Conservation (phyloP, 2,113 vertebrate genomes). For the Ictalurus punctatus region DNA sequence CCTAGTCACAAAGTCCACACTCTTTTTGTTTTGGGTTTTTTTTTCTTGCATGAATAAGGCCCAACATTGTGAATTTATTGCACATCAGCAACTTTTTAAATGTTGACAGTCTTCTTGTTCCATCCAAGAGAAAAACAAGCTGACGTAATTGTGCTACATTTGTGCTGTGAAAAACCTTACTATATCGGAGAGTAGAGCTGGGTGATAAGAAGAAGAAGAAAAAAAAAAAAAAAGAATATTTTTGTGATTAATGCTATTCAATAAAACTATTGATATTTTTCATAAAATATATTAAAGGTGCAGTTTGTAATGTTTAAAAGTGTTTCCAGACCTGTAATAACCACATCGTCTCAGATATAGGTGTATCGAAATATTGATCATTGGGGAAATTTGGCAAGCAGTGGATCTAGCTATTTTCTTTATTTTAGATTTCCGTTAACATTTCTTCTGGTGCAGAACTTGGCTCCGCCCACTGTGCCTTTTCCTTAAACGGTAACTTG, state of each 20-base stretch:
- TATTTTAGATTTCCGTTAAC: not conserved
- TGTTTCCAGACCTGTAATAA: not conserved
- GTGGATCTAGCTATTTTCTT: not conserved
- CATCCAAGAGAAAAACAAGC: not conserved
- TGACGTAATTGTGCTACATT: not conserved
- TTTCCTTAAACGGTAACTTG: not conserved
- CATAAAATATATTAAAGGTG: not conserved
- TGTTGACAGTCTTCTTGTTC: not conserved
- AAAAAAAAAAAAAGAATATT: not conserved
- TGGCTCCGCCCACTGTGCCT: not conserved
- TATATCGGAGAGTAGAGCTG: not conserved
- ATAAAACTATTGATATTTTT: not conserved
- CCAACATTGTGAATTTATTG: constrained; percentile 6
- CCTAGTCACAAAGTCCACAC: not conserved
- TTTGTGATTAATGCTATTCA: not conserved
- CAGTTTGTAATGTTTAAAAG: not conserved
- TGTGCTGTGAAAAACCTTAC: constrained; percentile 3
- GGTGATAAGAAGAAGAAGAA: not conserved
- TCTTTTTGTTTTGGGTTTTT: not conserved
- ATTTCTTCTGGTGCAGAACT: not conserved
- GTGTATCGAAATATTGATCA: not conserved
- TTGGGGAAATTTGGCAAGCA: not conserved
- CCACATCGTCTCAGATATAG: not conserved
- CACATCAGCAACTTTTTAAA: not conserved
- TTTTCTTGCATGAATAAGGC: not conserved